phyloP scores from a whole-genome alignment of 2,113 vertebrate species.

The Hydrolagus affinis region DNA sequence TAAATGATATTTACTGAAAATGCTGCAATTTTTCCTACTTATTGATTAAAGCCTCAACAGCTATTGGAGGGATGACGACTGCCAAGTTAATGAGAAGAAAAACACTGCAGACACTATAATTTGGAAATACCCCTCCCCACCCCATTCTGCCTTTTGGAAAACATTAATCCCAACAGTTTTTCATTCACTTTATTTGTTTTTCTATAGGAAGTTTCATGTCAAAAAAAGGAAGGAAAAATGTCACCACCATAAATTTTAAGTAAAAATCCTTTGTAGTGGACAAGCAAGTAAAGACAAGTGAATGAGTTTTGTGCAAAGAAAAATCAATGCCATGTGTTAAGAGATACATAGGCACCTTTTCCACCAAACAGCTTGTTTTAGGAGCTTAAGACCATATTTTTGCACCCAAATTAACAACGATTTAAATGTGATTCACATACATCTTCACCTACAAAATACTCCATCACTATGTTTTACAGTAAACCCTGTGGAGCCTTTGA shows the following conservation, averaged over 20 bases:
- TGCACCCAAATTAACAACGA: neutral
- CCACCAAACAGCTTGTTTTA: neutral
- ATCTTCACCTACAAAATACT: too few relatives aligned
- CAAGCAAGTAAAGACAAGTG: slow-evolving; percentile 17
- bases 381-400: neutral
- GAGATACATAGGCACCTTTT: slow-evolving; percentile 13
- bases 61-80: neutral
- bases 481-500: too few relatives aligned
- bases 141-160: slow-evolving; percentile 22
- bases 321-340: slow-evolving; percentile 30
- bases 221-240: slow-evolving; percentile 27
- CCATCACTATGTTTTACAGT: too few relatives aligned
- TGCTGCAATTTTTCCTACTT: slow-evolving; percentile 17
- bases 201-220: slow-evolving; percentile 28
- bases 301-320: slow-evolving; percentile 8
- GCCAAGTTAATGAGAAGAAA: slow-evolving; percentile 10
- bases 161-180: slow-evolving; percentile 20
- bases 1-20: slow-evolving; percentile 13
- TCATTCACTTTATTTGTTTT: slow-evolving; percentile 22
- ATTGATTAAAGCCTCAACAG: slow-evolving; percentile 19
- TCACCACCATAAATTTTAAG: slow-evolving; percentile 28
- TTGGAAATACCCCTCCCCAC: neutral
- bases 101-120: slow-evolving; percentile 2
- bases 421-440: neutral
- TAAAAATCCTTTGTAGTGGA: slow-evolving; percentile 28